Base-by-base conservation (phyloP, 1,140 invertebrate genomes). In the Drosophila santomea region DNA sequence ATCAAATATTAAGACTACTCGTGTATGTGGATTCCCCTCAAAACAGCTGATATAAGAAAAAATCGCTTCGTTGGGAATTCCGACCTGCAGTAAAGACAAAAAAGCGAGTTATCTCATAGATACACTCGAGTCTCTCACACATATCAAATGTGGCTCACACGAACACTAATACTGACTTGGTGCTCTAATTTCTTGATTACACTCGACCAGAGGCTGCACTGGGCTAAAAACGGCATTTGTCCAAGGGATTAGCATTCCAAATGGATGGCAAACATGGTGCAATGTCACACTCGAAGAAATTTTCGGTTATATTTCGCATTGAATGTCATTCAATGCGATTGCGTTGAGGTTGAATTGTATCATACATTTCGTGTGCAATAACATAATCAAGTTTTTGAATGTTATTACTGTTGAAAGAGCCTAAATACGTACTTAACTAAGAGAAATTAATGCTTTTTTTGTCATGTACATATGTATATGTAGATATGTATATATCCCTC, bases 141-240 rank as follows among this genome's bases (percentile, higher is more conserved):
- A 66, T 66, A 17, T 48, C 48, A 28, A 39, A 14, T 50, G 61
- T 67, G 43, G 60, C 55, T 32, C 52, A 48, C 45, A 62, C 44
- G 20, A 35, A 52, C n/a, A 64, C 43, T 14, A 39, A 52, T 32
- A 64, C 43, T 14, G 17, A n/a, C 28, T 28, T 3, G 44, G 39
- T 64, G 83, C 75, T 88, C 83, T 86, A 86, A 86, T 86, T 86
- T 86, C 67, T 88, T 82, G 83, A 88, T 86, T 88, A 86, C 78
- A 86, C 79, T 82, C 61, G 36, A 57, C 56, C 48, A 45, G 66
- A 52, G 59, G 60, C 67, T 78, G 64, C 56, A 44, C 55, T 62
- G 55, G 56, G 72, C 60, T 60, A 59, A 63, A 43, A 58, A 45
- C 32, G 44, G 44, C 58, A 57, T 86, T 86, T 85, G 52, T 51